Evolutionary conservation across 2,113 vertebrate species (phyloP), one percentile per base, ranked within the genome.

Genomic region (Struthidea cinerea): DNA sequence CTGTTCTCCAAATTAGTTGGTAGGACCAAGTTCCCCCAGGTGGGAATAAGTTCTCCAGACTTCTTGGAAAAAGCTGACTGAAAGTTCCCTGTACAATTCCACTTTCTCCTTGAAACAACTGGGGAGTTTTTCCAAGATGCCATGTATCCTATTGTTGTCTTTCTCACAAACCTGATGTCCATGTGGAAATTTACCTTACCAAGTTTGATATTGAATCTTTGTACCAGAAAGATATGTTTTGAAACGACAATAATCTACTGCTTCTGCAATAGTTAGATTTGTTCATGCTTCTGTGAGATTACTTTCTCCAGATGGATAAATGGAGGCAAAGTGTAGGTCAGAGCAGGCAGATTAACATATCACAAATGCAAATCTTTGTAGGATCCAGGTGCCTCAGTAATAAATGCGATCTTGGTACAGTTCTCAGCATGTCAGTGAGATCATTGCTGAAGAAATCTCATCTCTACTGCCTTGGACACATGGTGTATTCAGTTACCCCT

Each of bases 1-100:
- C 98, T 97, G 96, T 97, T 97, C 96, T 98, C 84, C 90, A 97
- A 93, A 97, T 98, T 96, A 97, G 80, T 93, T 91, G 93, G 96
- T 96, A 97, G 97, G 91, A 97, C 91, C 91, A 93, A 83, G 90
- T 68, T 96, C 71, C 85, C 63, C 68, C 94, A 97, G 96, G 85
- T 97, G 96, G 96, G 93, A 94, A 56, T 86, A 95, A 95, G 56
- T 94, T 89, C 64, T 92, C 88, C 95, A 96, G 92, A 93, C 57
- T 89, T 87, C 75, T 85, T 85, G 39, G 79, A 64, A 87, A 86
- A 81, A 94, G 37, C 16, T 95, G 81, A 77, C 57, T n/a, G 61
- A 64, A 89, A 74, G 14, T 87, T 94, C 73, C 73, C 44, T 47
- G n/a, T 74, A 64, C 47, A 90, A 90, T 84, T 87, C 90, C 19